Conservation (phyloP, 1,140 invertebrate species). For the Scylla paramamosain region DNA sequence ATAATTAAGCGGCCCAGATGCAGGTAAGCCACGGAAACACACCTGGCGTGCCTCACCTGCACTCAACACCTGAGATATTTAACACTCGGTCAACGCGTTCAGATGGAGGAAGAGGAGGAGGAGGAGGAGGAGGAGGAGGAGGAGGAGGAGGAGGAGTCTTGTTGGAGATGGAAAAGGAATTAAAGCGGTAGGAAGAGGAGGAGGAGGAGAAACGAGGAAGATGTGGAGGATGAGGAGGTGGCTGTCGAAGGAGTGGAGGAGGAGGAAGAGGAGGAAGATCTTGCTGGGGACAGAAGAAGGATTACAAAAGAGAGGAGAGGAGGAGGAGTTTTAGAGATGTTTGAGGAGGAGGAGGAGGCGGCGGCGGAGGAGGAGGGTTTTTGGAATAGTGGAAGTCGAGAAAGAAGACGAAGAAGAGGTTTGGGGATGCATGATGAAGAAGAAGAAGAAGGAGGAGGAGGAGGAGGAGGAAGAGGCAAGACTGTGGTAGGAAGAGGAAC, state of each 20-base stretch:
- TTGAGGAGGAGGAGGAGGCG: neutral
- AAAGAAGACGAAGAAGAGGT: neutral
- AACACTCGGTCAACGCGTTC: neutral
- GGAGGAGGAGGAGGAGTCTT: neutral
- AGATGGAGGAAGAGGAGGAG: constrained; percentile 4
- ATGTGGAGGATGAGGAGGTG: neutral
- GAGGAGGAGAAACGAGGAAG: neutral
- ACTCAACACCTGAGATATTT: no score
- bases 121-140: constrained; percentile 28
- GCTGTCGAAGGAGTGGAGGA: neutral
- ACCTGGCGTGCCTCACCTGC: no score
- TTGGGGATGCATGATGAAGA: no score
- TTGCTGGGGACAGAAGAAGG: neutral
- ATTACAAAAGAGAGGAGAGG: neutral
- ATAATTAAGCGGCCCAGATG: no score
- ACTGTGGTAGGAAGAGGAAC: no score
- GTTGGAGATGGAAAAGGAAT: neutral
- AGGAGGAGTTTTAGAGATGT: neutral
- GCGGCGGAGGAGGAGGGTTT: neutral
- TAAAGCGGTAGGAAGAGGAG: neutral
- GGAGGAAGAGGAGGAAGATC: neutral
- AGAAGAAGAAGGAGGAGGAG: neutral
- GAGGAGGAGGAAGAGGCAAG: neutral
- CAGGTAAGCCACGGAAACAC: no score
- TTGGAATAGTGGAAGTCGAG: neutral